Base-by-base conservation (phyloP, 2,113 vertebrate species). In the Apteryx owenii region DNA sequence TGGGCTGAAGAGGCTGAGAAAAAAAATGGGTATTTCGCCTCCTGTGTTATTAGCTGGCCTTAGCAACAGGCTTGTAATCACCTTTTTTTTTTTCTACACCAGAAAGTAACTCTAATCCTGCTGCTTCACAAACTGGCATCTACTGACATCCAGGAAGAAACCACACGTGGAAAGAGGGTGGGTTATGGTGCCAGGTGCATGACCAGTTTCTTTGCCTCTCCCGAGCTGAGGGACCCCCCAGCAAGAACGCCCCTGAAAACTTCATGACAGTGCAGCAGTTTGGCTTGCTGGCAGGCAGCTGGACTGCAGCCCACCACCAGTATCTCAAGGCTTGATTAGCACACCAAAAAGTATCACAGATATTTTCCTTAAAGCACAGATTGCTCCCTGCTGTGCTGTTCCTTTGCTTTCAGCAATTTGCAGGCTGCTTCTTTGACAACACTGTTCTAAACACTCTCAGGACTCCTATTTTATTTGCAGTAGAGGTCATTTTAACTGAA, bases 231-330 rank as follows among this genome's bases (percentile, higher is more conserved):
- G 22, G 23, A 40, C 23, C 33, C 36, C 48, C 16, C 7, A 1
- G 50, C 0, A 1, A 4, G 20, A 10, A 50, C 0, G 0, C 14
- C 38, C 9, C 9, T 2, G 7, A 5, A 11, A 48, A 31, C 33
- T 13, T 3, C 2, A 2, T 1, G 3, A 9, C 29, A 0, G 0
- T 14, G 61, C 33, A 33, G 62, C 51, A 21, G 51, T 48, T 18
- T 12, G 17, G 8, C 4, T 5, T 0, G 5, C 36, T 20, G 19
- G 29, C 70, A 20, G 40, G 31, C 25, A 26, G 40, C 44, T 5
- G 20, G 14, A 7, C 1, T 3, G 26, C 48, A 53, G 48, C 83
- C 72, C 48, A 1, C 17, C 3, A 3, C 26, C 23, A 1, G 17
- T 5, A 23, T 21, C 70, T 33, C 25, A 3, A 26, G 28, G 36